Conservation (phyloP, 2,113 vertebrate genomes). For the Phylloscopus trochiloides region DNA sequence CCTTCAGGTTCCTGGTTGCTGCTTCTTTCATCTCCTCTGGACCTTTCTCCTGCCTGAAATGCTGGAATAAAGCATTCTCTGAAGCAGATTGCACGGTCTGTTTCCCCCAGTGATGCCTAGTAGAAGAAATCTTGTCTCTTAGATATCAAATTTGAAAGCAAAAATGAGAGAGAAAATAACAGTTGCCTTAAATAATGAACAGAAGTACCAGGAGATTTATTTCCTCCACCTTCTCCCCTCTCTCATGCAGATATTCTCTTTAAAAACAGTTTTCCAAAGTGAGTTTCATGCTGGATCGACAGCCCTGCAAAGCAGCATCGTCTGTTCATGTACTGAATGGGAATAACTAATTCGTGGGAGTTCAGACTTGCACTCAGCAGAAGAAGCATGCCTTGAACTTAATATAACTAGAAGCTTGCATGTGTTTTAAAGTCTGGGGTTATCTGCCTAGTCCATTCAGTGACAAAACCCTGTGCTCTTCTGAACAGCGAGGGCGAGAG, state of each 20-base stretch:
- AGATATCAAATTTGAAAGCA: constrained; percentile 13
- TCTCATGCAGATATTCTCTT: constrained; percentile 11
- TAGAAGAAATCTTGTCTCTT: constrained; percentile 22
- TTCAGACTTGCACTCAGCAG: not conserved
- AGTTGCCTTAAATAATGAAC: constrained; percentile 56
- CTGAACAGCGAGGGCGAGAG: not conserved
- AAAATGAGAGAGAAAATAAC: constrained; percentile 30
- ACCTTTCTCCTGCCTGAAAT: constrained; percentile 19
- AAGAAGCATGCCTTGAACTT: not conserved
- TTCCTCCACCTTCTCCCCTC: not conserved
- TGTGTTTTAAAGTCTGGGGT: not conserved
- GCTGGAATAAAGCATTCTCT: not conserved
- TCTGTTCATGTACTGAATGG: not conserved
- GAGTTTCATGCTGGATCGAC: constrained; percentile 14
- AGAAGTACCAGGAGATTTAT: not conserved
- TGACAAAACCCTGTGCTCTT: not conserved
- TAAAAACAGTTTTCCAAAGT: constrained; percentile 24
- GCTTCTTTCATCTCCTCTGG: constrained; percentile 4
- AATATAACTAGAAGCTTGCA: not conserved
- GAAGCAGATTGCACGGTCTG: not conserved
- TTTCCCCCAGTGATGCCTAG: constrained; percentile 12
- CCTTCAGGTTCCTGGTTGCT: not conserved
- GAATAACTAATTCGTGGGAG: not conserved
- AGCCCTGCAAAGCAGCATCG: not conserved
- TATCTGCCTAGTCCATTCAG: not conserved